These are phyloP conservation scores for Acomys russatus DNA, from an alignment of 2,797 vertebrate genomes.

Conservation along the genomic window DNA sequence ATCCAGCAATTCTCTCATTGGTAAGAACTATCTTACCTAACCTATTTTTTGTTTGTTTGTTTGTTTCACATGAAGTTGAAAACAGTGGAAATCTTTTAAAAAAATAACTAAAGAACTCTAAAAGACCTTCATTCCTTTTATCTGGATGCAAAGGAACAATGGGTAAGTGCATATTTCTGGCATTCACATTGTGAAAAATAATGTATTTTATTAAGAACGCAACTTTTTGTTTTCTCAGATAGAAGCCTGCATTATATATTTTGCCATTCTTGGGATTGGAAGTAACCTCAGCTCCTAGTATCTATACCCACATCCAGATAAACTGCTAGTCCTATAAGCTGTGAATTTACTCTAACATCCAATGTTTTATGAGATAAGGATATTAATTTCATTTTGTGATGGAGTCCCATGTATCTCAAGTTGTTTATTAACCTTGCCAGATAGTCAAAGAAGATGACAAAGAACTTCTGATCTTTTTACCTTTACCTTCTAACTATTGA, in stretches of 20 bases:
- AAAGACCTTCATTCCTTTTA: neutral
- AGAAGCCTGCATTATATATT: no score
- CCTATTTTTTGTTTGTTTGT: no score
- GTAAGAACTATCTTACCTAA: no score
- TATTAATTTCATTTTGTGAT: neutral
- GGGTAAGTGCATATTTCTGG: neutral
- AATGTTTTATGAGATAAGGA: neutral
- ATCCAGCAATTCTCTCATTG: neutral
- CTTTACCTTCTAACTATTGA: neutral
- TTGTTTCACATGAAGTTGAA: no score
- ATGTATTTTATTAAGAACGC: neutral
- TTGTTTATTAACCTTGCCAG: neutral
- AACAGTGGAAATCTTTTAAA: no score
- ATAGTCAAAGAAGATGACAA: neutral
- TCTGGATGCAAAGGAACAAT: neutral
- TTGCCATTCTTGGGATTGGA: neutral
- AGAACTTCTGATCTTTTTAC: neutral
- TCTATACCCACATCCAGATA: neutral
- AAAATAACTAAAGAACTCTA: neutral
- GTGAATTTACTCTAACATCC: neutral
- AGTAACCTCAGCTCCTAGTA: neutral
- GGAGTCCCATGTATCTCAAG: neutral
- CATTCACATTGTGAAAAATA: neutral
- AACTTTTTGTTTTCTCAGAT: neutral
- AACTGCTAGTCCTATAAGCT: neutral